phyloP scores from a whole-genome alignment of 2,797 vertebrate species.

The Chelon auratus region DNA sequence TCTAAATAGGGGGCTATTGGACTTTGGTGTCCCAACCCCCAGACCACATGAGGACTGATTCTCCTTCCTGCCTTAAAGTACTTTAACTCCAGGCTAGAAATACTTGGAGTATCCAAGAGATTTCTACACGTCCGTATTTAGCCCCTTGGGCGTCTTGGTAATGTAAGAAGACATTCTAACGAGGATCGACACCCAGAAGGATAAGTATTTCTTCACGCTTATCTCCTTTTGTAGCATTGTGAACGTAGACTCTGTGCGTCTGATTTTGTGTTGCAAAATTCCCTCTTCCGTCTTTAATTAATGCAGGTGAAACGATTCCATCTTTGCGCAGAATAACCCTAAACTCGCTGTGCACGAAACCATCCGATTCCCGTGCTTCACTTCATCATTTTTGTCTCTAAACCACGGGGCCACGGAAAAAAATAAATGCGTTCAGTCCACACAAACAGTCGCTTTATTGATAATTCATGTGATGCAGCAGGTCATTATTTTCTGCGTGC shows the following conservation, averaged over 20 bases:
- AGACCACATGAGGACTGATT: slow-evolving; percentile 85
- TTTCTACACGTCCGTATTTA: slow-evolving; percentile 33
- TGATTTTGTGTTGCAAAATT: background rate
- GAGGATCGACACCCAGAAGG: background rate
- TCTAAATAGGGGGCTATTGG: slow-evolving; percentile 99
- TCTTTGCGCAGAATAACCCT: slow-evolving; percentile 1
- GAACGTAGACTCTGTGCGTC: background rate
- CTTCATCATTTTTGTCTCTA: slow-evolving; percentile 21
- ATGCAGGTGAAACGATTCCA: slow-evolving; percentile 25
- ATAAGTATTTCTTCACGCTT: slow-evolving; percentile 26
- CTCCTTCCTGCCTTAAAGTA: slow-evolving; percentile 58
- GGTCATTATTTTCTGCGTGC: slow-evolving; percentile 1
- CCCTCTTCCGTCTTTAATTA: background rate
- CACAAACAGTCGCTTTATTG: slow-evolving; percentile 27
- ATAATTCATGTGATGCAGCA: slow-evolving; percentile 21
- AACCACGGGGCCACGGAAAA: background rate
- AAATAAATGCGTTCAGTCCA: slow-evolving; percentile 28
- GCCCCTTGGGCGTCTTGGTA: slow-evolving; percentile 11
- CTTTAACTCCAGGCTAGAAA: slow-evolving; percentile 56
- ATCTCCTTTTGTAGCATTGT: background rate
- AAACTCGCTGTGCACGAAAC: background rate
- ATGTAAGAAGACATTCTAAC: slow-evolving; percentile 33
- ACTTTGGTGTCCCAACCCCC: slow-evolving; percentile 89
- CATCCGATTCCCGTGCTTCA: background rate
- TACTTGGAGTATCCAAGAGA: slow-evolving; percentile 27